Evolutionary conservation across 2,113 vertebrate genomes (phyloP).

Genomic region (Grammomys surdaster): DNA sequence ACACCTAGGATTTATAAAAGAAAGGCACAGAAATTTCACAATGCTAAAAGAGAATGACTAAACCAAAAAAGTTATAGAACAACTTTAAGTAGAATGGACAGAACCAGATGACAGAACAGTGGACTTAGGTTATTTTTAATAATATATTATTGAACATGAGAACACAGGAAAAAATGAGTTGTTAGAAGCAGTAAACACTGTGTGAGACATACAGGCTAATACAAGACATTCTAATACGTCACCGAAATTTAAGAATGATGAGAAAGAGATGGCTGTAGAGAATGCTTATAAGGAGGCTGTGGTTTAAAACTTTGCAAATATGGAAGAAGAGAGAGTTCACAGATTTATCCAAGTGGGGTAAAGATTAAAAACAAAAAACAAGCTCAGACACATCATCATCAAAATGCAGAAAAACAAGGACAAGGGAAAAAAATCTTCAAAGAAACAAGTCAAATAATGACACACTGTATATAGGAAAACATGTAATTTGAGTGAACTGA

Average conservation of each 20-base stretch:
- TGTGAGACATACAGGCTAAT: not conserved
- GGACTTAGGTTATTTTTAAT: not conserved
- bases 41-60: not conserved
- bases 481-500: not conserved
- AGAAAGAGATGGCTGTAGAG: not conserved
- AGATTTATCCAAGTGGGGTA: not conserved
- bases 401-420: conserved; percentile 4
- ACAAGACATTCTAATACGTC: not conserved
- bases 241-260: not conserved
- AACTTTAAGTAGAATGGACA: not conserved
- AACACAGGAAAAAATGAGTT: not conserved
- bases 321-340: not conserved
- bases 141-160: not conserved
- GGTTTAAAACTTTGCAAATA: not conserved
- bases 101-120: not conserved
- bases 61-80: not conserved
- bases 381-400: not conserved
- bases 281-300: not conserved
- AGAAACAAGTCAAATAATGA: not conserved
- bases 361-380: not conserved
- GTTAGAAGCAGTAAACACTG: not conserved
- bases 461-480: not conserved
- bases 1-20: not conserved
- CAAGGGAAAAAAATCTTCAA: not conserved
- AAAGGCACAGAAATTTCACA: not conserved